Evolutionary conservation across 1,140 invertebrate species (phyloP).

Genomic region (Philopotamus ludificatus): DNA sequence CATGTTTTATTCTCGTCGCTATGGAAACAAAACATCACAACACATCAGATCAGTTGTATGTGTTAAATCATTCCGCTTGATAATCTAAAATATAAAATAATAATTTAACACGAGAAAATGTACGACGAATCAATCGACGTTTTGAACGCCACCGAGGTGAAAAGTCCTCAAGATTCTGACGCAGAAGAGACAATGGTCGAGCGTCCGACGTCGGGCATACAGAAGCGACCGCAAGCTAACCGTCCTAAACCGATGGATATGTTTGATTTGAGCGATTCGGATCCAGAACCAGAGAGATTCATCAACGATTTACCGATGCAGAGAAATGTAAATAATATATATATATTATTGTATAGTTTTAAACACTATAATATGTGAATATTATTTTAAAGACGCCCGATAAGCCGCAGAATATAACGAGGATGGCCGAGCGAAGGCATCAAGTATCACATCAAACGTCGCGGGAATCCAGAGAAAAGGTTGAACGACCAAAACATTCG

Average conservation of each 20-base stretch:
- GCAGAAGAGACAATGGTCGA: background rate
- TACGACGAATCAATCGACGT: conserved; percentile 51
- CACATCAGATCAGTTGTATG: too few species aligned
- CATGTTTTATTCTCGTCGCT: too few species aligned
- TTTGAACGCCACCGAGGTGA: conserved; percentile 47
- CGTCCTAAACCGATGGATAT: conserved; percentile 33
- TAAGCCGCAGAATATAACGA: conserved; percentile 36
- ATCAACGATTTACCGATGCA: conserved; percentile 43
- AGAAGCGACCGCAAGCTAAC: conserved; percentile 39
- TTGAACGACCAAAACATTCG: conserved; percentile 19
- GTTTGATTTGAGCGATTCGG: conserved; percentile 39
- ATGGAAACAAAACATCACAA: too few species aligned
- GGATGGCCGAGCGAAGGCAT: conserved; percentile 34
- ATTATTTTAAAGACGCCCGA: conserved; percentile 27
- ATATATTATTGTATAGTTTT: conserved; percentile 21
- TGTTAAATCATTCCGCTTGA: too few species aligned
- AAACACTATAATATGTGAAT: background rate
- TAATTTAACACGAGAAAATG: conserved; percentile 41
- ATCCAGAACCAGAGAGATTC: conserved; percentile 39
- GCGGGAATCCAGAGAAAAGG: conserved; percentile 22
- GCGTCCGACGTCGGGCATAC: conserved; percentile 36
- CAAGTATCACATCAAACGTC: conserved; percentile 33
- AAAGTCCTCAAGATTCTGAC: conserved; percentile 45
- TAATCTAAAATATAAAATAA: too few species aligned
- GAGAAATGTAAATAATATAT: conserved; percentile 42